Conservation (phyloP, 2,113 vertebrate species). For the Cephalopholis sonnerati region DNA sequence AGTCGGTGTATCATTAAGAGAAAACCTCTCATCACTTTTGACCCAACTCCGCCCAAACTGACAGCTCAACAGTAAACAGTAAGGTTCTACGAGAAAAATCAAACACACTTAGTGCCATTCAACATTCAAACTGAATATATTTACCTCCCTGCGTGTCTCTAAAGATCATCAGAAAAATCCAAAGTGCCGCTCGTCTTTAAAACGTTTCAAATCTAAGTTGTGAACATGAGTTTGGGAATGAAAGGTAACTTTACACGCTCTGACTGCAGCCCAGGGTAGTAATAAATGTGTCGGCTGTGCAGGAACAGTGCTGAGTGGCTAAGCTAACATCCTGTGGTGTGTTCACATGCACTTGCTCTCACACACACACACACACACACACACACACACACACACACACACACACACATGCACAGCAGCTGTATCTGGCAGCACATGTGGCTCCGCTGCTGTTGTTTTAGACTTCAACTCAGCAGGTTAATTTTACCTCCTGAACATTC, state of each 20-base stretch:
- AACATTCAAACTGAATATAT: background rate
- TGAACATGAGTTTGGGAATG: background rate
- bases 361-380: constrained; percentile 21
- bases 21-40: constrained; percentile 5
- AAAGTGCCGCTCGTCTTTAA: background rate
- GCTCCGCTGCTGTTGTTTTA: constrained; percentile 21
- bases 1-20: background rate
- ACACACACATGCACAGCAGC: constrained; percentile 15
- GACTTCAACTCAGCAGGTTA: constrained; percentile 27
- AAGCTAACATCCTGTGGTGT: constrained; percentile 80
- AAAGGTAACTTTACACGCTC: constrained; percentile 9
- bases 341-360: background rate
- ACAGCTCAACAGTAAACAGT: background rate
- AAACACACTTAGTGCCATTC: background rate
- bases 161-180: background rate
- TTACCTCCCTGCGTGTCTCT: background rate
- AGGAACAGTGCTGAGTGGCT: constrained; percentile 78
- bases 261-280: background rate
- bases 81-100: background rate
- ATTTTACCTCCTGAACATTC: constrained; percentile 32
- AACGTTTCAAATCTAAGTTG: background rate
- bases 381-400: constrained; percentile 15
- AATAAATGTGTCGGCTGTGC: constrained; percentile 56
- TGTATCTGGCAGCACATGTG: constrained; percentile 50
- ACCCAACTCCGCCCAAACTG: background rate